A percentile compares a stretch with the other conserved stretches of the same genome.
phyloP scores from a whole-genome alignment of 2,888 invertebrate genomes.

The Agapostemon virescens region DNA sequence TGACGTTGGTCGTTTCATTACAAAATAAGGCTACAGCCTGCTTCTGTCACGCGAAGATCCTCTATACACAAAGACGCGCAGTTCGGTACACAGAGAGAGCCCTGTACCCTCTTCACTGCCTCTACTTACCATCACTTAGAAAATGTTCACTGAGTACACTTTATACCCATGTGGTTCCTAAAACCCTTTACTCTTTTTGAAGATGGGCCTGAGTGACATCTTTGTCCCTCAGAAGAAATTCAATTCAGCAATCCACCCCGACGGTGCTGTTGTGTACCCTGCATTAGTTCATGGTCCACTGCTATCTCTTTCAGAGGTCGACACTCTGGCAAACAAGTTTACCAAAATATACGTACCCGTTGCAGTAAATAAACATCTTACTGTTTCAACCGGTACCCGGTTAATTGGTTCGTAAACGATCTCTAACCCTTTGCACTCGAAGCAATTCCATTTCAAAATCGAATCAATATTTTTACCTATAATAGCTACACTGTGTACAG shows the following conservation, averaged over 20 bases:
- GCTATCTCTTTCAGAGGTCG: conserved; percentile 17
- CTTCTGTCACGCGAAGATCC: conserved; percentile 35
- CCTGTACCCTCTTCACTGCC: conserved; percentile 52
- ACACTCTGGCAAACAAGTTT: neutral
- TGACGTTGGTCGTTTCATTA: conserved; percentile 50
- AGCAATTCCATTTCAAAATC: too few relatives aligned
- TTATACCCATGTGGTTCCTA: conserved; percentile 43
- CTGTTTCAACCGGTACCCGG: neutral
- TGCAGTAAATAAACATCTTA: neutral
- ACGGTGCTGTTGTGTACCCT: conserved; percentile 26
- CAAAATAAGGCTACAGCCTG: conserved; percentile 52
- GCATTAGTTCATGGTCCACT: conserved; percentile 36
- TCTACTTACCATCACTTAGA: conserved; percentile 60
- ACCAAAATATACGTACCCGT: neutral
- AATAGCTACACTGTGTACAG: too few relatives aligned
- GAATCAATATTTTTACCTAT: too few relatives aligned
- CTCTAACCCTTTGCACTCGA: neutral
- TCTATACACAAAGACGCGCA: conserved; percentile 26
- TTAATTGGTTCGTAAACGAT: neutral
- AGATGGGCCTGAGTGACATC: conserved; percentile 42
- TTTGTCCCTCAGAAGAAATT: conserved; percentile 47
- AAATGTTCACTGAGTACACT: conserved; percentile 54
- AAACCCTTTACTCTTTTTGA: conserved; percentile 52
- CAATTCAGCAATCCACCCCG: conserved; percentile 50
- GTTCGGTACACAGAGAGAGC: conserved; percentile 35